Evolutionary conservation across 2,888 invertebrate species (phyloP), one percentile per base, ranked within the genome.

Genomic region (Euplexia lucipara): DNA sequence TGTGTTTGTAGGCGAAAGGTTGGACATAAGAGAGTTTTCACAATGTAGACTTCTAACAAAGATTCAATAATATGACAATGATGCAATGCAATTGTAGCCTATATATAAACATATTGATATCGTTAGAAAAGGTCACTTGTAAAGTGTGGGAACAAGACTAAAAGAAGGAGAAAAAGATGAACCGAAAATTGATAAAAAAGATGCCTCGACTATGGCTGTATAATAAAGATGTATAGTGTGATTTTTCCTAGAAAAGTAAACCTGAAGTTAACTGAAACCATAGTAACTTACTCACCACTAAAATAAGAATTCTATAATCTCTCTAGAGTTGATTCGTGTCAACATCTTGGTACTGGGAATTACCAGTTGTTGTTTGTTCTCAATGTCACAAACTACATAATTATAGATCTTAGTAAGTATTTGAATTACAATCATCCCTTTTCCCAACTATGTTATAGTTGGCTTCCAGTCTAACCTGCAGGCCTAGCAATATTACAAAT

Each of bases 1-100:
- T 69, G 8, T 12, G 18, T 48, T 63, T 53, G 32, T 34, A 5
- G 26, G 52, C 12, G 7, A 49, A 48, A 48, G 35, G 26, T 35
- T 34, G 20, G 18, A 20, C 22, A 58, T 20, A 8, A 9, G 8
- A 22, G 42, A 16, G 35, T 51, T 68, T 58, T 32, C 22, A 26
- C 30, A 37, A 44, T 30, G 20, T 47, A 2, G 0, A 53, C 10
- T 14, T 5, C 18, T n/a, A n/a, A 1, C 8, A 20, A 34, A 49
- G 20, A 4, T 5, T 14, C 26, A 3, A 26, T 4, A 45, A 20
- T 12, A 44, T 44, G 12, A 22, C 7, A 12, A 8, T 44, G 12
- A 3, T 14, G 14, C 22, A 14, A 42, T 3, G 26, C 26, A 20
- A 9, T 26, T 7, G 3, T n/a, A n/a, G n/a, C n/a, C 22, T 10